Conservation (phyloP, 1,140 invertebrate species). For the Rhyzopertha dominica region DNA sequence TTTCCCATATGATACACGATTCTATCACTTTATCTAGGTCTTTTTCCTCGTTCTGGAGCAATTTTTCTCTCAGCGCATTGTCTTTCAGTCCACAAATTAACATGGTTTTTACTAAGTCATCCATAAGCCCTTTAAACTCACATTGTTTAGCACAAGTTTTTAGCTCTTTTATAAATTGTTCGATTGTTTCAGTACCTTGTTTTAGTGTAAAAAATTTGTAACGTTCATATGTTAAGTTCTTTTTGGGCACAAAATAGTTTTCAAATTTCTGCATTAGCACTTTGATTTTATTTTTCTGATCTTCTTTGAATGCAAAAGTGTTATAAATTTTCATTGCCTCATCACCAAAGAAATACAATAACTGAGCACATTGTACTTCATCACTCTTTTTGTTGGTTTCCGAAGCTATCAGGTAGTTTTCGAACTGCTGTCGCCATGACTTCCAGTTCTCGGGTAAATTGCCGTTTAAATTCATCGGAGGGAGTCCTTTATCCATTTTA, state of each 20-base stretch:
- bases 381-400: slow-evolving; percentile 7
- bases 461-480: too few relatives aligned
- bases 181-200: slow-evolving; percentile 1
- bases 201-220: slow-evolving; percentile 9
- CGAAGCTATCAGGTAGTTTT: slow-evolving; percentile 5
- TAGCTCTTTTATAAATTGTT: slow-evolving; percentile 13
- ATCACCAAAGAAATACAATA: slow-evolving; percentile 5
- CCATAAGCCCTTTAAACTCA: slow-evolving; percentile 3
- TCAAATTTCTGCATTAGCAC: slow-evolving; percentile 7
- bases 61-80: slow-evolving; percentile 8
- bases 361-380: slow-evolving; percentile 1
- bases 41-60: slow-evolving; percentile 11
- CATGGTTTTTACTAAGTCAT: slow-evolving; percentile 17
- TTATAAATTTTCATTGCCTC: slow-evolving; percentile 9
- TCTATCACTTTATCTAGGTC: neutral
- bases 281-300: slow-evolving; percentile 6
- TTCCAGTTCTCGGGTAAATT: slow-evolving; percentile 5
- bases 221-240: slow-evolving; percentile 6
- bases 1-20: slow-evolving; percentile 6
- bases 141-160: slow-evolving; percentile 9
- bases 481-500: too few relatives aligned
- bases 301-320: slow-evolving; percentile 4
- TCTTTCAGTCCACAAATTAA: slow-evolving; percentile 11
- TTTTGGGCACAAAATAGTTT: slow-evolving; percentile 4
- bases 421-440: slow-evolving; percentile 3